Evolutionary conservation across 1,140 invertebrate genomes (phyloP), one percentile per base, ranked within the genome.

Genomic region (Lamellibrachia luymesi): DNA sequence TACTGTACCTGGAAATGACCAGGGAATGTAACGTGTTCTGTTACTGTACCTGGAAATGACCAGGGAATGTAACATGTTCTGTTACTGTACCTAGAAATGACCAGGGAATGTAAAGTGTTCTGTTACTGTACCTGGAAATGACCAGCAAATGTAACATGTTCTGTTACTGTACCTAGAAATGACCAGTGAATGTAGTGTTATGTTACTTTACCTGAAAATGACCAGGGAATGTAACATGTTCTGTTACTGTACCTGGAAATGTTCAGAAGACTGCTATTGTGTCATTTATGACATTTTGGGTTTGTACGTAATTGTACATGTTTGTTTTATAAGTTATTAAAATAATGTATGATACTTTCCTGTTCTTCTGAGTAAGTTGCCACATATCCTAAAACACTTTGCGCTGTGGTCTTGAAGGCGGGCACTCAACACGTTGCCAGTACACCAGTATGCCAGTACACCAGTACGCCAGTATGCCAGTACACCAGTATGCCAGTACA

Each of bases 321-420:
- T 80, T 80, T 80, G 64, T 80, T 80, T 80, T 80, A 17, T 80
- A 80, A 80, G 64, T 80, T 80, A 80, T 80, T 80, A 80, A 80
- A 80, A 80, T 80, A 80, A 80, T 80, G 64, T 80, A 80, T 17
- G 25, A 80, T 80, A 22, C 13, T 10, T 6, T 80, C 13, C 25
- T 17, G 52, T 80, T 80, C 25, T 80, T 22, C 4, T 80, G 8
- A 80, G 64, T 80, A 80, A 80, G 38, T 38, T 38, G 38, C 38
- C 38, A 38, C 38, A 38, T 38, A 38, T 38, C 38, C 38, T 38
- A 38, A 38, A 38, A 38, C 38, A 38, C 38, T 38, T 38, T 38
- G 38, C 38, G 38, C 38, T 38, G 38, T 38, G 38, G 38, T 38
- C 38, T 38, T 38, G 38, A 38, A 38, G 38, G 38, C 0, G 38